Conservation (phyloP, 37 sponge, comb jelly and placozoan genomes). For the Tethya wilhelma region DNA sequence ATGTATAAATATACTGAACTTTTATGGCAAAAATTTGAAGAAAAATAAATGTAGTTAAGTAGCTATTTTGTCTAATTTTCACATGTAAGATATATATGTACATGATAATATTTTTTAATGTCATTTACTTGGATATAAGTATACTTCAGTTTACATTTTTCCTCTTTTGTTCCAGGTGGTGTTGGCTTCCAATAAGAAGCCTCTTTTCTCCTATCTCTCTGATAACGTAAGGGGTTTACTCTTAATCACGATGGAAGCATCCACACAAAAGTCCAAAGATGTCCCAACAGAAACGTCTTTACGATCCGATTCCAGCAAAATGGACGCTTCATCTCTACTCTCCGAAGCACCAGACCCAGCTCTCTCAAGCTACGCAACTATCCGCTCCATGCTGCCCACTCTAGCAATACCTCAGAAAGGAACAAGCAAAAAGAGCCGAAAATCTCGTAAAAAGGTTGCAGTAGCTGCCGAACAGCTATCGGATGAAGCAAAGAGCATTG, state of each 20-base stretch:
- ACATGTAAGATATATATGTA: no score
- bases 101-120: neutral
- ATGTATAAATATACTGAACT: no score
- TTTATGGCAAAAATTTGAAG: no score
- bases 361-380: conserved; percentile 1
- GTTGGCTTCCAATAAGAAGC: neutral
- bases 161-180: neutral
- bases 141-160: neutral
- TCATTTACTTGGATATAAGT: neutral
- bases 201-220: conserved; percentile 24
- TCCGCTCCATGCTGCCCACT: conserved; percentile 3
- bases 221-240: conserved; percentile 24
- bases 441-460: conserved; percentile 5
- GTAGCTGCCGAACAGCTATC: conserved; percentile 16
- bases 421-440: neutral
- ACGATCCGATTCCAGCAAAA: no score
- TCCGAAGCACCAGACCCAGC: neutral
- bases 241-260: conserved; percentile 20
- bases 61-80: no score
- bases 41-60: no score
- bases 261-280: neutral
- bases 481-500: conserved; percentile 32
- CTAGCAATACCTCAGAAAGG: neutral
- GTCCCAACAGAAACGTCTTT: no score
- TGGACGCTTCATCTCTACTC: neutral